Conservation (phyloP, 2,888 invertebrate species). For the Epiperipatus broadwayi region DNA sequence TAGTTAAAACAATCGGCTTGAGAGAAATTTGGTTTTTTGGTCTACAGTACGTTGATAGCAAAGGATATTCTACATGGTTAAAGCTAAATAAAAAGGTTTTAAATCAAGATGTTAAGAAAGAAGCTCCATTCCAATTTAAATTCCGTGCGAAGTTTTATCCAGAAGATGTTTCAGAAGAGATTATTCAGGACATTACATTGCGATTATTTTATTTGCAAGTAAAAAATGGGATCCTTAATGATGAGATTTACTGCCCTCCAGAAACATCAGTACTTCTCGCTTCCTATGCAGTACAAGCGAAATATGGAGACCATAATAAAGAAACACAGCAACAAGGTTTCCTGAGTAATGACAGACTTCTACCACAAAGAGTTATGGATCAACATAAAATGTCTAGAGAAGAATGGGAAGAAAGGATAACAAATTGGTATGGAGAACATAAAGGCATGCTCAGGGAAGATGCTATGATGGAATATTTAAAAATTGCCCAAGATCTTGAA, state of each 20-base stretch:
- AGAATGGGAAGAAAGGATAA: conserved; percentile 96
- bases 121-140: conserved; percentile 92
- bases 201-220: too few relatives aligned
- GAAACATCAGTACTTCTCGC: conserved; percentile 94
- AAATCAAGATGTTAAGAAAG: conserved; percentile 97
- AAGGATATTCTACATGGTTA: conserved; percentile 95
- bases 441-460: conserved; percentile 59
- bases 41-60: conserved; percentile 92
- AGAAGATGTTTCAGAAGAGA: conserved; percentile 95
- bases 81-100: conserved; percentile 98
- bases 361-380: conserved; percentile 87
- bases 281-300: conserved; percentile 93
- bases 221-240: conserved; percentile 88
- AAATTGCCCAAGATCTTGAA: conserved; percentile 91
- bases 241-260: conserved; percentile 98
- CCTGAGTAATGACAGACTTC: conserved; percentile 71
- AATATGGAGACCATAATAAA: conserved; percentile 86
- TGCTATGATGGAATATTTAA: conserved; percentile 98
- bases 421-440: conserved; percentile 93
- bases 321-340: conserved; percentile 60
- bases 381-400: conserved; percentile 97
- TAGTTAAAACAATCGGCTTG: conserved; percentile 92
- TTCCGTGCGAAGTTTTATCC: conserved; percentile 99
- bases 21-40: conserved; percentile 99
- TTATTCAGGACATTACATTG: conserved; percentile 98